Evolutionary conservation across 2,888 invertebrate genomes (phyloP).

Genomic region (Aleiodes alternator): DNA sequence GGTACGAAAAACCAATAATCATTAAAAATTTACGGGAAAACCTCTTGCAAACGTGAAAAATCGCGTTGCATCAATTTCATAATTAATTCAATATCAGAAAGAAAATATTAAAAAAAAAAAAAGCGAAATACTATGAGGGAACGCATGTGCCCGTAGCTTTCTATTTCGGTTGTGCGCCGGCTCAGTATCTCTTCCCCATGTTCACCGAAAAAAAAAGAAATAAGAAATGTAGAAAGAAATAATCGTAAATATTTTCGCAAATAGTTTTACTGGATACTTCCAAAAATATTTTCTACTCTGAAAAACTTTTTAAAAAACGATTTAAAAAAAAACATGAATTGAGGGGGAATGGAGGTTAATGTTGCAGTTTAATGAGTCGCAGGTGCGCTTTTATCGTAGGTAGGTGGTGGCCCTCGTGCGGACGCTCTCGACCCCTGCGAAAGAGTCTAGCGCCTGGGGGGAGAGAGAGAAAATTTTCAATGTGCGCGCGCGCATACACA

Average conservation of each 20-base stretch:
- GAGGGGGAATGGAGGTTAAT: background rate
- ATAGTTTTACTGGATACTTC: too few species aligned
- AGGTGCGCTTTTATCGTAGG: slow-evolving; percentile 32
- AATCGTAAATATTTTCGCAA: background rate
- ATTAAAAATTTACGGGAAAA: background rate
- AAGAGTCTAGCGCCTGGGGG: slow-evolving; percentile 32
- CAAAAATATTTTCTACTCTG: too few species aligned
- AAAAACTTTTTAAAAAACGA: too few species aligned
- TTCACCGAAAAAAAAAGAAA: background rate
- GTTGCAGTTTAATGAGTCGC: background rate
- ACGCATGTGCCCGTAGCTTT: slow-evolving; percentile 7
- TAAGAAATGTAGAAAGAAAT: background rate
- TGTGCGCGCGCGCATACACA: slow-evolving; percentile 39
- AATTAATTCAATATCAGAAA: background rate
- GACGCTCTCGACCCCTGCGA: slow-evolving; percentile 45
- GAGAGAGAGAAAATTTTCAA: background rate
- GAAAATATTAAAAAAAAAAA: background rate
- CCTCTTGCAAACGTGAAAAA: background rate
- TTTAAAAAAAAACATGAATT: too few species aligned
- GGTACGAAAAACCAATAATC: background rate
- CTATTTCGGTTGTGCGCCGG: slow-evolving; percentile 35
- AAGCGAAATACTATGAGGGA: background rate
- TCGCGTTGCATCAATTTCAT: background rate
- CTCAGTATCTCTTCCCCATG: slow-evolving; percentile 3
- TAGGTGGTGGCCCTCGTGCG: slow-evolving; percentile 47